Evolutionary conservation across 37 sponge, comb jelly and placozoan genomes (phyloP).

Genomic region (Hormiphora californensis): DNA sequence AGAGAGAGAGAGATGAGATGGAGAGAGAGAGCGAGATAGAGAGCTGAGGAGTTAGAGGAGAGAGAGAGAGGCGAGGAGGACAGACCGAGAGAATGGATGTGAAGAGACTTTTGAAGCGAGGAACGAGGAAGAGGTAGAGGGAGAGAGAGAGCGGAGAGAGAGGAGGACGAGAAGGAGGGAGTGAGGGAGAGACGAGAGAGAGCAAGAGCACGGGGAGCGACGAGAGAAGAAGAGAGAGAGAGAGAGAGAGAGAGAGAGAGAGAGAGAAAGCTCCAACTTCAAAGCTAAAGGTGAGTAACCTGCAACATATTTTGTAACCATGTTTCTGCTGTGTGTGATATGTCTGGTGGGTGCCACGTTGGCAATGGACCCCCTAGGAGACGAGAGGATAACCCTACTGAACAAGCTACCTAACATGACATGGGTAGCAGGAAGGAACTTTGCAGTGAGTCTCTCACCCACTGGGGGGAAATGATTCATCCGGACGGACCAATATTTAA

Average conservation of each 20-base stretch:
- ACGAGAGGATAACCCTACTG: neutral
- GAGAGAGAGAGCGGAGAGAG: neutral
- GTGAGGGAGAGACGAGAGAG: neutral
- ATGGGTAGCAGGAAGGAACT: constrained; percentile 38
- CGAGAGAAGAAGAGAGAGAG: neutral
- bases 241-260: neutral
- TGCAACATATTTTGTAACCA: no score
- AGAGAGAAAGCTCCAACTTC: no score
- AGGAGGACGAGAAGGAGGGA: neutral
- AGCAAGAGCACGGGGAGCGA: neutral
- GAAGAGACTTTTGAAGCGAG: neutral
- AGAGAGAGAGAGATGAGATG: neutral
- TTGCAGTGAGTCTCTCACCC: constrained; percentile 43
- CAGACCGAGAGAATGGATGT: neutral
- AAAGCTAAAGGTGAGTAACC: no score
- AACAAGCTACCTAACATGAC: constrained; percentile 51
- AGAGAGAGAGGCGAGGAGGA: neutral
- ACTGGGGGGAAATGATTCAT: no score
- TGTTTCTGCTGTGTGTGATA: neutral
- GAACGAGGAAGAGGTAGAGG: neutral
- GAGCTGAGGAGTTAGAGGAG: neutral
- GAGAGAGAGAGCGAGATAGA: neutral
- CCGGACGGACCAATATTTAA: no score
- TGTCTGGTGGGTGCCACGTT: neutral
- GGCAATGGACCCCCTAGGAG: neutral